These are phyloP conservation scores for Macrotis lagotis DNA, from an alignment of 2,113 vertebrate species.

Conservation along the genomic window DNA sequence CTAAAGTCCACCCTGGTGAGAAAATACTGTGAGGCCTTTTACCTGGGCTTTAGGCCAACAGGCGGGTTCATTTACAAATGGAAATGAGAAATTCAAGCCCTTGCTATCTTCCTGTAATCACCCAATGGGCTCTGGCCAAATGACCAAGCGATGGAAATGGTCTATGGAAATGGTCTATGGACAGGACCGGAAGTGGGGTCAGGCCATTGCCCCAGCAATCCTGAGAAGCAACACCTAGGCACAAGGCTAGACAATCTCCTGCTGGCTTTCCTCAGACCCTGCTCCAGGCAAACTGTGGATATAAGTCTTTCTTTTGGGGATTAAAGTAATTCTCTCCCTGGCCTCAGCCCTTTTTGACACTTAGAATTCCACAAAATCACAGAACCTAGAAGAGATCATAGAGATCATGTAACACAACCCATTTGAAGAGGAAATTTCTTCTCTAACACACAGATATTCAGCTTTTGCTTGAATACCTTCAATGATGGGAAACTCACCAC, in stretches of 20 bases:
- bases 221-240: not conserved
- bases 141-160: not conserved
- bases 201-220: not conserved
- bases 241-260: accelerated
- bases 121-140: not conserved
- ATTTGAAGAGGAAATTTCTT: not conserved
- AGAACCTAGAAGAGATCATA: not conserved
- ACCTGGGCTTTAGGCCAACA: not conserved
- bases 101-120: not conserved
- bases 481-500: not conserved
- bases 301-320: not conserved
- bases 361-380: not conserved
- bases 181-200: constrained; percentile 14
- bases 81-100: constrained; percentile 12
- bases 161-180: constrained; percentile 17
- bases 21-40: not conserved
- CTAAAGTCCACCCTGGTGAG: not conserved
- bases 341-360: not conserved
- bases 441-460: not conserved
- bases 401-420: not conserved
- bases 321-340: not conserved
- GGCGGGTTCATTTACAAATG: not conserved
- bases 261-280: not conserved
- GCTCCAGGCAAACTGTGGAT: not conserved
- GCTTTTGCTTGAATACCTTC: not conserved